Evolutionary conservation across 1,140 invertebrate species (phyloP).

Genomic region (Hesperophylax magnus): DNA sequence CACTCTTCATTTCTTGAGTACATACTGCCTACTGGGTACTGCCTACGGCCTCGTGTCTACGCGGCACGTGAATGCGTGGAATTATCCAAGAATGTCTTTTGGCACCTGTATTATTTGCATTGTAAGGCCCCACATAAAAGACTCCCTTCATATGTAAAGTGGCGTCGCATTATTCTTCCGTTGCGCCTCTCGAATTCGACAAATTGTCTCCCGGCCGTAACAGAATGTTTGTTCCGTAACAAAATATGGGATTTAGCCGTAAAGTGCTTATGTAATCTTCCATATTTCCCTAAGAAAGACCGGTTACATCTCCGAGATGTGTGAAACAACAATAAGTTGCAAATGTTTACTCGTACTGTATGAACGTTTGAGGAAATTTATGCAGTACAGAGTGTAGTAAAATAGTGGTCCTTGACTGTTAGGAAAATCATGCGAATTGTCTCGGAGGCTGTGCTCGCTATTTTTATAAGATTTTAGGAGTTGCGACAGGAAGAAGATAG

Average conservation of each 20-base stretch:
- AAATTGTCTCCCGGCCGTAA: slow-evolving; percentile 52
- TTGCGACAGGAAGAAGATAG: no score
- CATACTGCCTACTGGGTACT: no score
- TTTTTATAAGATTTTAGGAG: no score
- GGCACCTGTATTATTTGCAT: slow-evolving; percentile 42
- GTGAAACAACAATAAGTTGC: slow-evolving; percentile 13
- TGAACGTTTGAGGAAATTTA: slow-evolving; percentile 4
- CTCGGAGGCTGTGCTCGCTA: no score
- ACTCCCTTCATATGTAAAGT: slow-evolving; percentile 54
- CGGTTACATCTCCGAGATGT: not conserved
- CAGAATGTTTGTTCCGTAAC: slow-evolving; percentile 46
- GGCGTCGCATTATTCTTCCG: slow-evolving; percentile 43
- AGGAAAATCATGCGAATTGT: no score
- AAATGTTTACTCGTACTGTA: slow-evolving; percentile 12
- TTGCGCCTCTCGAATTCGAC: slow-evolving; percentile 48
- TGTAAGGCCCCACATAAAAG: slow-evolving; percentile 43
- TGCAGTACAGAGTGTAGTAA: not conserved
- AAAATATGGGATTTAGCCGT: slow-evolving; percentile 50
- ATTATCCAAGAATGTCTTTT: slow-evolving; percentile 17
- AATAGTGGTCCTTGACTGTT: not conserved
- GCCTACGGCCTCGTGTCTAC: not conserved
- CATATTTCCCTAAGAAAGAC: slow-evolving; percentile 19
- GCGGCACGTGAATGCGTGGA: not conserved
- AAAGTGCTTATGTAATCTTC: slow-evolving; percentile 36
- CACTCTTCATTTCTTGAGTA: no score